Evolutionary conservation across 35 echinoderm and acorn worm genomes (phyloP), one percentile per base, ranked within the genome.

Genomic region (Chiridota heheva): DNA sequence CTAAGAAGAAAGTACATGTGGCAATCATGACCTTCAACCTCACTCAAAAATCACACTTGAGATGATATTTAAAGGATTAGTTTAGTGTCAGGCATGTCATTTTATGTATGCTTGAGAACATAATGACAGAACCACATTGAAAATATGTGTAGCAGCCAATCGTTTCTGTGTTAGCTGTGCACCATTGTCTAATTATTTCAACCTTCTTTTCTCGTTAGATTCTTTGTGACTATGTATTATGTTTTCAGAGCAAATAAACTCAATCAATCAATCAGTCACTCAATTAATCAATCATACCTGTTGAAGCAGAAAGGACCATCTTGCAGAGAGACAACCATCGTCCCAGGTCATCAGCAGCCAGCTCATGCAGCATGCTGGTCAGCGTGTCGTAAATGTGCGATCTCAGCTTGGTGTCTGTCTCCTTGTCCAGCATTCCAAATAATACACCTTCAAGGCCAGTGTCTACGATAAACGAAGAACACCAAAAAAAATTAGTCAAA

Each of bases 331-430:
- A 73, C 18, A 96, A 41, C 92, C 92, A 90, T 24, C 87, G 77
- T 25, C 87, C 87, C 28, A 96, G 87, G 33, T 96, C 77, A 26
- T 89, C 87, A 32, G 73, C 87, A 31, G 88, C 87, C 13, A 96
- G 48, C 49, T 96, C 92, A 80, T 90, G 87, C 47, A 96, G 58
- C 92, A 96, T 96, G 72, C 93, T 96, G 37, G 85, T 96, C 33
- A 96, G 62, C n/a, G 93, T 96, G 63, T 96, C 93, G 80, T 96
- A 88, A 42, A 90, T 88, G 44, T 90, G 69, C 20, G 88, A 91
- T 33, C 78, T 46, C 44, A 96, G 64, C 64, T 87, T 90, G 35
- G 37, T 72, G 59, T 96, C 93, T 0, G 88, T 90, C 56, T 96
- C 93, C 44, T 80, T 90, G 58, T 96, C 88, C 12, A 96, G 46